Conservation (phyloP, 2,797 vertebrate genomes). For the Hydrolagus colliei region DNA sequence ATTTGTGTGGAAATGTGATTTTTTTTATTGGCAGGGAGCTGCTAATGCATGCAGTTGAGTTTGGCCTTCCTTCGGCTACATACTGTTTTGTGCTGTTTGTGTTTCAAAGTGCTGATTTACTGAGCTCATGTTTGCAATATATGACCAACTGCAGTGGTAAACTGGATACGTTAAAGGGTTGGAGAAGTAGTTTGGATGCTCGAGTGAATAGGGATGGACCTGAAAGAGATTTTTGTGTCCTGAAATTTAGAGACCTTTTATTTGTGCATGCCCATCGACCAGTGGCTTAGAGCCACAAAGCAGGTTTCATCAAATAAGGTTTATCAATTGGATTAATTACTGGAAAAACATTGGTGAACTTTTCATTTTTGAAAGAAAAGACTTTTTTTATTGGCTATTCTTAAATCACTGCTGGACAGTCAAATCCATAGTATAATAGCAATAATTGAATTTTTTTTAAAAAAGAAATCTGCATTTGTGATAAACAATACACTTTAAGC, state of each 20-base stretch:
- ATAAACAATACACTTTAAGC: slow-evolving; percentile 23
- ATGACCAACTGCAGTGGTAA: slow-evolving; percentile 56
- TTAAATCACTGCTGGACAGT: slow-evolving; percentile 37
- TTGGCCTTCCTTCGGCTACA: not conserved
- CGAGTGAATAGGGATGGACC: not conserved
- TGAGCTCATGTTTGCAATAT: slow-evolving; percentile 15
- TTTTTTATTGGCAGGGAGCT: not conserved
- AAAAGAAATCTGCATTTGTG: not conserved
- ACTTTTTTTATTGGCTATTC: slow-evolving; percentile 39
- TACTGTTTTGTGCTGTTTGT: slow-evolving; percentile 5
- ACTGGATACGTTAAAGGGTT: slow-evolving; percentile 56
- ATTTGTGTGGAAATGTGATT: not conserved
- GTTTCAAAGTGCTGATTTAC: slow-evolving; percentile 7
- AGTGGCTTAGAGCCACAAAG: not conserved
- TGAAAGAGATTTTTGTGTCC: not conserved
- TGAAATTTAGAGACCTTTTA: not conserved
- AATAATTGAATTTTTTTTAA: slow-evolving; percentile 54
- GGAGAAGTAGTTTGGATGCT: not conserved
- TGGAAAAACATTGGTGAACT: not conserved
- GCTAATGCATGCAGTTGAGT: slow-evolving; percentile 12
- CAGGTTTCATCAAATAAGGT: not conserved
- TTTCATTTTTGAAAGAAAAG: slow-evolving; percentile 13
- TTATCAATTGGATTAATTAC: slow-evolving; percentile 20
- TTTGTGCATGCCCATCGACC: not conserved
- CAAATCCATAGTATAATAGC: slow-evolving; percentile 55